Evolutionary conservation across 2,888 invertebrate species (phyloP).

Genomic region (Trachelus stipa): DNA sequence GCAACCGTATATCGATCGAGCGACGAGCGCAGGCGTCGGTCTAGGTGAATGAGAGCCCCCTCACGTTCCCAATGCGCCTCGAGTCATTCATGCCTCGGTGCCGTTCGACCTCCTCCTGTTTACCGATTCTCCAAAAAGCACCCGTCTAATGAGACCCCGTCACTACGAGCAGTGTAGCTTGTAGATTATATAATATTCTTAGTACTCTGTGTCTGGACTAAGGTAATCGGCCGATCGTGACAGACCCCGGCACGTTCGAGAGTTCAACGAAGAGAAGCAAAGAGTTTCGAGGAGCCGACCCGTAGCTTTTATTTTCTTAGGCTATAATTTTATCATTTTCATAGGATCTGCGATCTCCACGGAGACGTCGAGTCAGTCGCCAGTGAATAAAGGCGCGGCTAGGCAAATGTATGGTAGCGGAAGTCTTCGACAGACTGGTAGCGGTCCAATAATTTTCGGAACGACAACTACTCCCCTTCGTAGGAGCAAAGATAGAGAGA

Average conservation of each 20-base stretch:
- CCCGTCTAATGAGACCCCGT: too few species aligned
- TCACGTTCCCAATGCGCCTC: slow-evolving; percentile 39
- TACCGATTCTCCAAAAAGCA: too few species aligned
- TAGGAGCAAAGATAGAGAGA: slow-evolving; percentile 33
- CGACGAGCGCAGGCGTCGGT: slow-evolving; percentile 47
- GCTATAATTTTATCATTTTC: background rate
- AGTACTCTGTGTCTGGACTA: too few species aligned
- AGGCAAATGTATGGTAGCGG: slow-evolving; percentile 72
- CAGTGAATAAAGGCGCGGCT: slow-evolving; percentile 70
- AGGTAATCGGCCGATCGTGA: too few species aligned
- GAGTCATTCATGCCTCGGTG: slow-evolving; percentile 7
- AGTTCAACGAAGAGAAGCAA: background rate
- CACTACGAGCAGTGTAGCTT: too few species aligned
- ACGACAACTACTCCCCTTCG: slow-evolving; percentile 37
- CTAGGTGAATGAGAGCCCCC: slow-evolving; percentile 55
- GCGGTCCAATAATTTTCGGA: slow-evolving; percentile 57
- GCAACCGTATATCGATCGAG: slow-evolving; percentile 49
- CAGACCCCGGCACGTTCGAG: too few species aligned
- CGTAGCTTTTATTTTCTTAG: background rate
- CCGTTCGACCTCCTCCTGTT: background rate
- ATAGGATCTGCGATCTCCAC: slow-evolving; percentile 32
- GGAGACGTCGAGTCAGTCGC: slow-evolving; percentile 64
- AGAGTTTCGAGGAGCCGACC: background rate
- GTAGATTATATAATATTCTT: too few species aligned
- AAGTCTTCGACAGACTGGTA: slow-evolving; percentile 67